phyloP scores from a whole-genome alignment of 2,113 vertebrate genomes.

The Dolichotis patagonum region DNA sequence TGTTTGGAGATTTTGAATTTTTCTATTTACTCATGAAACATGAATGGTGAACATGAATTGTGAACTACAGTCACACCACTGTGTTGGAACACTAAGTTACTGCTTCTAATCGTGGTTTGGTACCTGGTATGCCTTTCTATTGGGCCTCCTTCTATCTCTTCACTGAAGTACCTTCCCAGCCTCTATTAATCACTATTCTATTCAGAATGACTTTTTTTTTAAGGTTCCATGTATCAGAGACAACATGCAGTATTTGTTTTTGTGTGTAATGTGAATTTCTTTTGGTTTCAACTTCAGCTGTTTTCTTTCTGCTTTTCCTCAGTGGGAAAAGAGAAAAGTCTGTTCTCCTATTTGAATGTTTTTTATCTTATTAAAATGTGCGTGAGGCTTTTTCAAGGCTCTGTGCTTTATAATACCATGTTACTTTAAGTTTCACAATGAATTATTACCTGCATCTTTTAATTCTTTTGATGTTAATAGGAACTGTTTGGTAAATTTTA shows the following conservation, averaged over 20 bases:
- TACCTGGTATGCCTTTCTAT: not conserved
- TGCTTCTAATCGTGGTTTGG: not conserved
- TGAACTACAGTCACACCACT: not conserved
- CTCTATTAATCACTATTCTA: not conserved
- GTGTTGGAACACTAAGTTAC: not conserved
- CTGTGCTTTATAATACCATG: not conserved
- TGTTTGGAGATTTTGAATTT: not conserved
- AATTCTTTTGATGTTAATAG: slow-evolving; percentile 22
- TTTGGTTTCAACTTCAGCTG: slow-evolving; percentile 29
- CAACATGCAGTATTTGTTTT: not conserved
- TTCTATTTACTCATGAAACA: not conserved
- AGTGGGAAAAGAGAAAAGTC: slow-evolving; percentile 26
- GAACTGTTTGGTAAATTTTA: slow-evolving; percentile 8
- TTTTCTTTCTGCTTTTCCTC: slow-evolving; percentile 58
- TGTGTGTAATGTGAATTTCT: slow-evolving; percentile 12
- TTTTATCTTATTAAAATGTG: slow-evolving; percentile 56
- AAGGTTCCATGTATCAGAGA: not conserved
- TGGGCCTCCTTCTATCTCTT: accelerated
- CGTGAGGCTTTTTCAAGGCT: not conserved
- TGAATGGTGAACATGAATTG: not conserved
- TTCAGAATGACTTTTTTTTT: not conserved
- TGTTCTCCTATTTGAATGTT: slow-evolving; percentile 45
- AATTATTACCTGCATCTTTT: slow-evolving; percentile 45
- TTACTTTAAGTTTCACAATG: slow-evolving; percentile 1
- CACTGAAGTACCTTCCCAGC: not conserved